Base-by-base conservation (phyloP, 2,113 vertebrate species). In the Sinocyclocheilus anophthalmus region DNA sequence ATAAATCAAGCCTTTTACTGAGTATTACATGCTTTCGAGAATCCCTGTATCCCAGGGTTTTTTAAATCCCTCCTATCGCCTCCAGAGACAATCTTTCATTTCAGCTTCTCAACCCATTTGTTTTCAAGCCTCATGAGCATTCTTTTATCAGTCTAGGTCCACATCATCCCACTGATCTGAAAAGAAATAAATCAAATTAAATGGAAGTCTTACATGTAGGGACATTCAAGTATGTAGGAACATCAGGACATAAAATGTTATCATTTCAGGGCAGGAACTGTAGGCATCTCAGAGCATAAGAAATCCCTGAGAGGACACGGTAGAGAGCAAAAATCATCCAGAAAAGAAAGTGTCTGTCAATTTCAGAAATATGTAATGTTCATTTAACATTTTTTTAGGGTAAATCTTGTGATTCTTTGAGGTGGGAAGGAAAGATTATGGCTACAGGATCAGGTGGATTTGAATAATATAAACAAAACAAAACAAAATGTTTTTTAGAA, bases 51-150 rank as follows among this genome's bases (percentile, higher is more conserved):
- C 45, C 12, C 50, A 79, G 2, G 48, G 13, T 20, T 33, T 14
- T 9, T 26, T 84, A 84, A 87, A 85, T 55, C 53, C 79, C 4
- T 14, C 76, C 30, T n/a, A 37, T 87, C 84, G 45, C 30, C 42
- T 83, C 53, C 75, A 69, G 16, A 79, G 24, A 50, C 85, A 79
- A 20, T 87, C 89, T 83, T 91, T 92, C 84, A 89, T 89, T 86
- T 88, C 39, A 76, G 72, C 57, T 57, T 76, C 26, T 89, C 92
- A 87, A 89, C 85, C 87, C 86, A 84, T 87, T 84, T 50, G 91
- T 92, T 93, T 92, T 89, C 86, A 92, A 91, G 91, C 83, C 33
- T 70, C 16, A 22, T 61, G 22, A 10, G 57, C 20, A 61, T 61
- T 39, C 37, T 70, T 39, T 70, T 3, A 70, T 70, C 39, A 75